Base-by-base conservation (phyloP, 2,888 invertebrate species). In the Drosophila rellima region DNA sequence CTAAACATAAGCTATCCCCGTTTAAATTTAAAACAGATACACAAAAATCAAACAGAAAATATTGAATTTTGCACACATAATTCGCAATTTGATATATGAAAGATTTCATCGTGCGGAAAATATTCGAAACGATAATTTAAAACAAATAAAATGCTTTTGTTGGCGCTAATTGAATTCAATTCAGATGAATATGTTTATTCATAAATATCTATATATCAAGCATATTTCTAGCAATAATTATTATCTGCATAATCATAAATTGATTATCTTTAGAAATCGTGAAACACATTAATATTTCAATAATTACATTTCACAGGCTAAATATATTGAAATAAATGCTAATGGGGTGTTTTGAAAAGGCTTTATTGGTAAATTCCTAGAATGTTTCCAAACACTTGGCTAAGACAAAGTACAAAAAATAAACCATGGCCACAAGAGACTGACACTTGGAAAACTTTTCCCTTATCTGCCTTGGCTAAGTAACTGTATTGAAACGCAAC, bases 91-190 rank as follows among this genome's bases (percentile, higher is more conserved):
- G 8, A 18, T 40, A 40, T 42, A 42, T 42, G 31, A 13, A 54
- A 40, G 5, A n/a, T 29, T 54, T 42, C 31, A 40, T 1, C 10
- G 54, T 7, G 39, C 39, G 17, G 52, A 26, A 39, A 39, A 37
- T 51, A n/a, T 37, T 1, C 13, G 35, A 23, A 50, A 23, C 35
- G 11, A 10, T 11, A n/a, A 17, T 10, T 11, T 17, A 31, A 6
- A 17, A 31, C 29, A 47, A 11, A 31, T 54, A n/a, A 11, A 18
- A 54, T 40, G 5, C 0, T 2, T 20, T 51, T 23, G 23, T 15
- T 10, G 35, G 35, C n/a, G 26, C 39, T 55, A 55, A 55, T 55
- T 55, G 40, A 31, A 55, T 20, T 18, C 18, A 18, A 20, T 35
- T 35, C 7, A 48, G 20, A 35, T 50, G n/a, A 20, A 42, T 33